Evolutionary conservation across 2,888 invertebrate species (phyloP), one percentile per base, ranked within the genome.

Genomic region (Acronicta leporina): DNA sequence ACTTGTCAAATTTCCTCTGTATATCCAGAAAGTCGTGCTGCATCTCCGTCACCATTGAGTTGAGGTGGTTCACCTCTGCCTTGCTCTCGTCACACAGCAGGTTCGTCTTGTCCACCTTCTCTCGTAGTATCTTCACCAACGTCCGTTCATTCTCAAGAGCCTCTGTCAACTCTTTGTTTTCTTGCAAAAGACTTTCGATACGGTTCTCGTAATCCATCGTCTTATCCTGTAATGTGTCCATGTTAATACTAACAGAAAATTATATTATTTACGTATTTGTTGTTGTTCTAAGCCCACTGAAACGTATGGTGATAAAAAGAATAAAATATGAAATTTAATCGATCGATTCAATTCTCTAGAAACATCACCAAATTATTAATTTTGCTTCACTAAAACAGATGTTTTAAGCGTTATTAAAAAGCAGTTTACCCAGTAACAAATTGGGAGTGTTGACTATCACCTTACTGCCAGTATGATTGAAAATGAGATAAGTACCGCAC

Each of bases 71-170:
- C 46, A 92, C 86, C 74, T 95, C 95, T 0, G 90, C 87, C 77
- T 93, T 95, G 79, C 95, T 94, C 68, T 96, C 95, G 61, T 92
- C 94, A 59, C 93, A 88, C 52, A 94, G 83, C 58, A 90, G 73
- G 68, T 92, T 94, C 7, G 95, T 86, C 77, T 94, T 94, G n/a
- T 94, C 93, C 50, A 95, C 85, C 63, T 94, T 93, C 69, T 94
- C 94, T 48, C 89, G 87, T 8, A 95, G 79, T 2, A 94, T 93
- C 75, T 83, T 87, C 74, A 95, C 95, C 15, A 95, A 83, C 27
- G 93, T 92, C 61, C 95, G 88, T 80, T 96, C 96, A 25, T 94
- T 94, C 65, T 96, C 95, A 15, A 95, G 82, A 0, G 94, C 92
- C 47, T 94, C 88, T 10, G 84, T 80, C 50, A 96, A 79, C 63